Base-by-base conservation (phyloP, 2,113 vertebrate species). In the Cercocebus atys region DNA sequence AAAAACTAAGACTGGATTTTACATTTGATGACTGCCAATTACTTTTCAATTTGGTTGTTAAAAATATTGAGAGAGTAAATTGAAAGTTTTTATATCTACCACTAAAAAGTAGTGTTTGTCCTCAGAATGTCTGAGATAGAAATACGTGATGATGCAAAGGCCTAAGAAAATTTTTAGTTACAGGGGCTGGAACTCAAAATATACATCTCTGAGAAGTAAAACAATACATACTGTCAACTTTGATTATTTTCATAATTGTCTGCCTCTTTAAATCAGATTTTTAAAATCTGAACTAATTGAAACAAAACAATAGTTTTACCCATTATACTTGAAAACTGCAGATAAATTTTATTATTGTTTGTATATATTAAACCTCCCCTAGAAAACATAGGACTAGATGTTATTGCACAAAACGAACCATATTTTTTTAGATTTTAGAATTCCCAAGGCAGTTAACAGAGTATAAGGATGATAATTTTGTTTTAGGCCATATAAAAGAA, bases 1-100 rank as follows among this genome's bases (percentile, higher is more conserved):
- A 88, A 94, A 96, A 95, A 93, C 22, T 72, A 76, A 92, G 47
- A 32, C 38, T 87, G 52, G 25, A 88, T 91, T 97, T 97, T 92
- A 92, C 40, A 75, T 70, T 93, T 91, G 57, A 75, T 80, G 95
- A 94, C n/a, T 87, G 14, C 35, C 88, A 87, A 89, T 93, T 95
- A 38, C 57, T 94, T 92, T 95, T 80, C 75, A 96, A n/a, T 92
- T 96, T 88, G 30, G 57, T 45, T 76, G 43, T 23, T 95, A 47
- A 96, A 90, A 92, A 55, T 91, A 82, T 78, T 87, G 79, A 59
- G 52, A 68, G 7, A 95, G n/a, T 79, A 95, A 86, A 97, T 91
- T 93, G 78, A 79, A 79, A n/a, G 8, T 38, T 88, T 82, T 75
- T 95, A 83, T 92, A 66, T 14, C 57, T 89, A 73, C 64, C 25